phyloP scores from a whole-genome alignment of 2,888 invertebrate genomes.

The Troilus luridus region DNA sequence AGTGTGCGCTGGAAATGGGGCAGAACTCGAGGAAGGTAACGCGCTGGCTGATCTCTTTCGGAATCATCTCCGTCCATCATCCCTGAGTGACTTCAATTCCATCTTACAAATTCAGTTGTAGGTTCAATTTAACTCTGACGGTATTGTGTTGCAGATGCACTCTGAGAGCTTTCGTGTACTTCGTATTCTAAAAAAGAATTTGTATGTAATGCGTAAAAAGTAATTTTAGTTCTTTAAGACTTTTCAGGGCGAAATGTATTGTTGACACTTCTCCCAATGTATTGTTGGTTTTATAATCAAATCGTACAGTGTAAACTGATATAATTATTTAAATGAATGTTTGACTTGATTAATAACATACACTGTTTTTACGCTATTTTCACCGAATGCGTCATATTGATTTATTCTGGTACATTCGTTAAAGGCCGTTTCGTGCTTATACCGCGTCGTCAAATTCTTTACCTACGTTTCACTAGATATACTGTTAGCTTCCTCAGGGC shows the following conservation, averaged over 20 bases:
- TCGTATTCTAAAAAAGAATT: neutral
- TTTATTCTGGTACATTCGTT: neutral
- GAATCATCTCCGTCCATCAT: neutral
- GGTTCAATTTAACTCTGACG: neutral
- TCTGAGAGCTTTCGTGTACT: neutral
- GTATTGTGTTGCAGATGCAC: neutral
- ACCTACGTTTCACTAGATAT: too few relatives aligned
- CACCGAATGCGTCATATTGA: neutral
- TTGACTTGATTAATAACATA: neutral
- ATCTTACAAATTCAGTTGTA: neutral
- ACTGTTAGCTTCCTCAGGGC: too few relatives aligned
- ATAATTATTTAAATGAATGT: neutral
- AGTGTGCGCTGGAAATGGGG: conserved; percentile 15
- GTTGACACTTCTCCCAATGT: neutral
- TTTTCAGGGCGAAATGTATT: neutral
- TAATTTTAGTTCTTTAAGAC: neutral
- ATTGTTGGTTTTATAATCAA: neutral
- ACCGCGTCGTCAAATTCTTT: too few relatives aligned
- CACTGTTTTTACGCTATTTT: neutral
- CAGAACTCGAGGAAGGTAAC: neutral
- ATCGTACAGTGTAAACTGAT: neutral
- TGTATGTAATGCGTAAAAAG: neutral
- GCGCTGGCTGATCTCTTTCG: neutral
- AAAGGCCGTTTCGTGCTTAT: too few relatives aligned
- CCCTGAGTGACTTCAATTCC: neutral